These are phyloP conservation scores for Synanthedon formicaeformis DNA, from an alignment of 2,888 invertebrate genomes.

Conservation along the genomic window DNA sequence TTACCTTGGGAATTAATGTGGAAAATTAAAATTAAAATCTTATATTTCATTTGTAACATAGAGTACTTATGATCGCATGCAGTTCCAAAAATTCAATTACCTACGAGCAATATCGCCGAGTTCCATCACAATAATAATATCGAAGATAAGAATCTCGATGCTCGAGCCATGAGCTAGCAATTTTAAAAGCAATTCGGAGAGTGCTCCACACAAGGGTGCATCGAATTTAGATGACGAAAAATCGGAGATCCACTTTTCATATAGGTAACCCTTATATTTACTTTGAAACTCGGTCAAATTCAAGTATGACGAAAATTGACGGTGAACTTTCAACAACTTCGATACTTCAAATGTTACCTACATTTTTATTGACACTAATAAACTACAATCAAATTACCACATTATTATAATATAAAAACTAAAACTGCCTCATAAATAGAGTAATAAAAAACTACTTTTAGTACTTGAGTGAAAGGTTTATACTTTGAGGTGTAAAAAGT, in stretches of 20 bases:
- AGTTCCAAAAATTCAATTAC: not conserved
- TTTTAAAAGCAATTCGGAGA: not conserved
- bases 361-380: too few species aligned
- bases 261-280: not conserved
- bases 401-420: too few species aligned
- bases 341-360: too few species aligned
- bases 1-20: too few species aligned
- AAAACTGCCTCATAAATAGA: too few species aligned
- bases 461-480: too few species aligned
- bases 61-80: not conserved
- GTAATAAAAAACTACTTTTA: too few species aligned
- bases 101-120: not conserved
- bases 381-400: too few species aligned
- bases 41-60: too few species aligned
- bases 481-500: too few species aligned
- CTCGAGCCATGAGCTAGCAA: not conserved
- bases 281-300: not conserved
- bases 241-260: not conserved
- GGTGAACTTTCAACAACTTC: too few species aligned
- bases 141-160: not conserved
- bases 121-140: not conserved
- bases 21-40: too few species aligned
- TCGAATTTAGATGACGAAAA: not conserved
- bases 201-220: not conserved
- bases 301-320: not conserved